Evolutionary conservation across 2,888 invertebrate species (phyloP).

Genomic region (Escarpia spicata): DNA sequence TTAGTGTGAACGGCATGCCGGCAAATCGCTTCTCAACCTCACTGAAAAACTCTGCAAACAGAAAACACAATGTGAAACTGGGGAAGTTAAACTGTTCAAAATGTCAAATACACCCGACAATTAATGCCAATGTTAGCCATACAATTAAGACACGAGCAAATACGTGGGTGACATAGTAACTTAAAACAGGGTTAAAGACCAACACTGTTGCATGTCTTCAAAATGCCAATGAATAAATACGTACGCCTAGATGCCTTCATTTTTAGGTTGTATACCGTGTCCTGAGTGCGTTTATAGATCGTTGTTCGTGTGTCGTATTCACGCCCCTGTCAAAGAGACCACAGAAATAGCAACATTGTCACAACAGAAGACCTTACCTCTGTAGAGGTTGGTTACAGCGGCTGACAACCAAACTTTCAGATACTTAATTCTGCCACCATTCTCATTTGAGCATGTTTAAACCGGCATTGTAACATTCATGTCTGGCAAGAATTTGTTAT

Average conservation of each 20-base stretch:
- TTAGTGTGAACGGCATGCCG: constrained; percentile 96
- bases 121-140: not conserved
- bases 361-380: not conserved
- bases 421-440: not conserved
- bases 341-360: not conserved
- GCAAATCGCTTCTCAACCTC: constrained; percentile 79
- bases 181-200: no score
- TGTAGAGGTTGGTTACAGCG: not conserved
- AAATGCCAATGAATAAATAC: constrained; percentile 38
- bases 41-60: constrained; percentile 68
- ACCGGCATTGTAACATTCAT: not conserved
- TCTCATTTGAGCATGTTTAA: not conserved
- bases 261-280: constrained; percentile 95
- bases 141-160: no score
- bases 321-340: constrained; percentile 50
- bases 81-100: not conserved
- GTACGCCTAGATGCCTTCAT: constrained; percentile 87
- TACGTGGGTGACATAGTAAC: no score
- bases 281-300: constrained; percentile 94
- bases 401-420: not conserved
- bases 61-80: constrained; percentile 24
- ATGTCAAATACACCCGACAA: not conserved
- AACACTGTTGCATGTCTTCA: not conserved
- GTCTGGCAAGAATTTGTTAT: no score
- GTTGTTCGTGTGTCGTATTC: constrained; percentile 93